Evolutionary conservation across 2,113 vertebrate species (phyloP), one percentile per base, ranked within the genome.

Genomic region (Nerophis lumbriciformis): DNA sequence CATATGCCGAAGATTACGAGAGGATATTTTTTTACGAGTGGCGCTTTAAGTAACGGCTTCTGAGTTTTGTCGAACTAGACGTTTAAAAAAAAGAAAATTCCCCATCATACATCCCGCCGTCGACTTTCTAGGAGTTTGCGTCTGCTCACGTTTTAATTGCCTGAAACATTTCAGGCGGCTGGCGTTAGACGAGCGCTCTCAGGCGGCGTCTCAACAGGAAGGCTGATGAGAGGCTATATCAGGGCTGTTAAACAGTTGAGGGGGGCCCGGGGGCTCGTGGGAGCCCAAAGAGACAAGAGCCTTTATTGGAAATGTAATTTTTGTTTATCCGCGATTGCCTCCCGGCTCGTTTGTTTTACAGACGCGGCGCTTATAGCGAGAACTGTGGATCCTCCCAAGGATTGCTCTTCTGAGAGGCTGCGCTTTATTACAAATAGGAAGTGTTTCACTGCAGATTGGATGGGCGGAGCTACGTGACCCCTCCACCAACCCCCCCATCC

Each of bases 281-380:
- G 85, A 83, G 77, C 69, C 83, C 77, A 73, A 83, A 78, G 82
- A 85, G 80, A 86, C 80, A 77, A 73, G 62, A 85, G 67, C 84
- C 85, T 90, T 91, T 89, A 92, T 89, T 91, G 88, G 89, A 90
- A 90, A 90, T 90, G 85, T 88, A 89, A 88, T 90, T 90, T 90
- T 90, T 90, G 90, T 90, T 88, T 89, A 87, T 84, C 87, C 85
- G 80, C 88, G 88, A 90, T 90, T 90, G 89, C 87, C 87, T 83
- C 77, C 83, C 81, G 45, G 63, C 88, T 90, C 87, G 87, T 91
- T 90, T 88, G 86, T 89, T 91, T 85, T 85, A 87, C 78, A 72
- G 71, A 83, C 60, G 58, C 71, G 75, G 85, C 75, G 74, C 75
- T 84, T 85, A 76, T 79, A 69, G 85, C 38, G 66, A 70, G 65